phyloP scores from a whole-genome alignment of 2,888 invertebrate genomes.

The Tipula helvola region DNA sequence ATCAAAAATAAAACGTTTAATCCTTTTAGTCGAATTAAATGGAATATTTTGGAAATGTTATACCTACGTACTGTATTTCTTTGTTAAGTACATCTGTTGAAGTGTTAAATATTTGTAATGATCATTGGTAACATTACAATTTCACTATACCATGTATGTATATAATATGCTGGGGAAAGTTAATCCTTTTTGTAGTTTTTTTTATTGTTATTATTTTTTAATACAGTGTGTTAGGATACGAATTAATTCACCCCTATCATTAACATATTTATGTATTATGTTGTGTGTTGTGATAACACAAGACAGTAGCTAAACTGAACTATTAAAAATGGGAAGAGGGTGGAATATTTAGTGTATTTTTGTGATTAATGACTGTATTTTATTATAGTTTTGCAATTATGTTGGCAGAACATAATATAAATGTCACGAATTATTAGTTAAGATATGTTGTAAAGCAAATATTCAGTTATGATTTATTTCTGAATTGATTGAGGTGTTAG shows the following conservation, averaged over 20 bases:
- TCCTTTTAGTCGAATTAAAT: background rate
- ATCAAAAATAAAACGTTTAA: background rate
- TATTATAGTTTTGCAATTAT: background rate
- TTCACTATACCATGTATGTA: background rate
- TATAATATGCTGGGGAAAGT: background rate
- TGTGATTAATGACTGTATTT: background rate
- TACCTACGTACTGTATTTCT: background rate
- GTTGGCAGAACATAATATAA: background rate
- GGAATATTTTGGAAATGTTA: background rate
- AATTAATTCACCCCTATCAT: conserved; percentile 4
- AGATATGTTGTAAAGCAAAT: background rate
- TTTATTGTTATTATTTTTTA: background rate
- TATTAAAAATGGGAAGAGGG: background rate
- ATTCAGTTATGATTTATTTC: background rate
- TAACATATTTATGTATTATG: background rate
- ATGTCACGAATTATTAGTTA: background rate
- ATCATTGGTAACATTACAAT: background rate
- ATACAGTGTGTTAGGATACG: background rate
- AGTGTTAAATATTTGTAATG: background rate
- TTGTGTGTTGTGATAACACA: background rate
- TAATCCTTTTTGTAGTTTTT: background rate
- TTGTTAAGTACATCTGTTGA: background rate
- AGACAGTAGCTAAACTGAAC: background rate
- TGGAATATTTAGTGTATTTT: background rate
- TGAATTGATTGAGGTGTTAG: background rate